These are phyloP conservation scores for Tipula lateralis DNA, from an alignment of 2,888 invertebrate genomes.

Conservation along the genomic window DNA sequence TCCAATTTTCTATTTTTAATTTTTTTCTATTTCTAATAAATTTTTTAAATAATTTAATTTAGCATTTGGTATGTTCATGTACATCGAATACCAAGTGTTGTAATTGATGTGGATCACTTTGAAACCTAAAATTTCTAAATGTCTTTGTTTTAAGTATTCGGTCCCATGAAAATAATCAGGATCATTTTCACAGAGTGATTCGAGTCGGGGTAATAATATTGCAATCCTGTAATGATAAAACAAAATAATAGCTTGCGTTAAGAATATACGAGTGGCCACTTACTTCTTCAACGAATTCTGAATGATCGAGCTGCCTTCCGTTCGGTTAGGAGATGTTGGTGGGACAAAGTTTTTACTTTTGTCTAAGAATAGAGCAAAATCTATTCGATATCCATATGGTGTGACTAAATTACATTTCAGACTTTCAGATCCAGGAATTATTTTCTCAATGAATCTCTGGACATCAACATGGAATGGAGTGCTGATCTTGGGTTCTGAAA, in stretches of 20 bases:
- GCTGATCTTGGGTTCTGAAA: slow-evolving; percentile 35
- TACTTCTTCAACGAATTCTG: slow-evolving; percentile 44
- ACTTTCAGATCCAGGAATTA: slow-evolving; percentile 42
- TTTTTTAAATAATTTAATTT: slow-evolving; percentile 50
- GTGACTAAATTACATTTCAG: slow-evolving; percentile 46
- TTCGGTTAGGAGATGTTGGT: slow-evolving; percentile 37
- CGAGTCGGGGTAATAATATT: slow-evolving; percentile 49
- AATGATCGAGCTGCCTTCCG: slow-evolving; percentile 43
- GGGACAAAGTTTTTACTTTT: slow-evolving; percentile 39
- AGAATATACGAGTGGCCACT: background rate
- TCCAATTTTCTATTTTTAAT: background rate
- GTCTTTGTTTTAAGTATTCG: slow-evolving; percentile 53
- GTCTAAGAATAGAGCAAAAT: slow-evolving; percentile 48
- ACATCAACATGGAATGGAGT: slow-evolving; percentile 41
- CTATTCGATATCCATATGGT: slow-evolving; percentile 48
- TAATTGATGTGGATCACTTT: slow-evolving; percentile 53
- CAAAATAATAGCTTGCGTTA: background rate
- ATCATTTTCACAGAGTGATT: slow-evolving; percentile 51
- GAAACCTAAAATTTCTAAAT: slow-evolving; percentile 61
- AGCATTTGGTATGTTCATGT: slow-evolving; percentile 50
- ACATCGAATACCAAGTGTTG: slow-evolving; percentile 54
- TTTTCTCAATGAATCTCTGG: slow-evolving; percentile 37
- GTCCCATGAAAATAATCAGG: slow-evolving; percentile 52
- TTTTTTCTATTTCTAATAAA: slow-evolving; percentile 41
- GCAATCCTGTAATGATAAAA: slow-evolving; percentile 42